phyloP scores from a whole-genome alignment of 1,140 invertebrate genomes.

The Zaprionus vittiger region DNA sequence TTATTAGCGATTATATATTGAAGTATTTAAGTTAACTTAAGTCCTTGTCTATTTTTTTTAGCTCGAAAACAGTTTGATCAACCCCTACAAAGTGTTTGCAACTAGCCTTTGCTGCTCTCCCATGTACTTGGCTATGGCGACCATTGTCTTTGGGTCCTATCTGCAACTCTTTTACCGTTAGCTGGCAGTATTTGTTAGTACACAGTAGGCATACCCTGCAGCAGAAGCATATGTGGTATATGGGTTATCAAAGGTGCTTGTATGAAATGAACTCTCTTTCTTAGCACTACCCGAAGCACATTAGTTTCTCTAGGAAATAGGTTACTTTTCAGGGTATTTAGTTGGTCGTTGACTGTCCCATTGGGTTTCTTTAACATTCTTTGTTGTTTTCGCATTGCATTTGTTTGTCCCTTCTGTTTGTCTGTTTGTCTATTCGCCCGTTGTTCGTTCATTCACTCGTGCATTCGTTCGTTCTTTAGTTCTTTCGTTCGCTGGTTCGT shows the following conservation, averaged over 20 bases:
- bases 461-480: conserved; percentile 49
- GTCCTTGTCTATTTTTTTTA: neutral
- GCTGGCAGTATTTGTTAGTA: conserved; percentile 60
- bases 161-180: conserved; percentile 57
- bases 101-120: conserved; percentile 35
- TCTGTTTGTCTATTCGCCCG: conserved; percentile 50
- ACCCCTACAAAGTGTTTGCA: conserved; percentile 29
- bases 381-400: conserved; percentile 67
- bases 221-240: conserved; percentile 6
- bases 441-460: conserved; percentile 42
- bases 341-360: neutral
- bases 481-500: conserved; percentile 37
- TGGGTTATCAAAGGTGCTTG: neutral
- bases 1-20: no score
- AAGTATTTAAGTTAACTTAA: no score
- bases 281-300: neutral
- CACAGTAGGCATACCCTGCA: conserved; percentile 48
- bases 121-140: conserved; percentile 59
- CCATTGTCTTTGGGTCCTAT: conserved; percentile 66
- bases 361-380: conserved; percentile 18
- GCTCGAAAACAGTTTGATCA: neutral
- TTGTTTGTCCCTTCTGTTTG: conserved; percentile 54
- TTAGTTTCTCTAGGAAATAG: neutral
- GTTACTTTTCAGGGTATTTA: neutral
- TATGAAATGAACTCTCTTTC: neutral